Base-by-base conservation (phyloP, 2,888 invertebrate species). In the Epirrhoe tristata region DNA sequence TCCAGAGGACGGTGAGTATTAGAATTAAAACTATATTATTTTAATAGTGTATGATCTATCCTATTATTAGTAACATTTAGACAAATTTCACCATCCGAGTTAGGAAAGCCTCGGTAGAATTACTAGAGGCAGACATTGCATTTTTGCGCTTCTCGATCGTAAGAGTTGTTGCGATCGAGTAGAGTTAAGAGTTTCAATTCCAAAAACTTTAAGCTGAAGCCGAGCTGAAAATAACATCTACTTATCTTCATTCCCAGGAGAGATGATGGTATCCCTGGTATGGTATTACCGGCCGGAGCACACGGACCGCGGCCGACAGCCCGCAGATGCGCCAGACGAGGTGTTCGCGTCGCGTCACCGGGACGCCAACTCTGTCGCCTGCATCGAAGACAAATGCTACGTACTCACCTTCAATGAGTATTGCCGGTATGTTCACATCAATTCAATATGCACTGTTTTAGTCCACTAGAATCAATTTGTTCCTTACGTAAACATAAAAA, bases 281-380 rank as follows among this genome's bases (percentile, higher is more conserved):
- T 99, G 99, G 99, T 99, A 98, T 94, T 99, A 99, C 93, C 96
- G 99, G 80, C 99, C 99, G 0, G 99, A 99, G 91, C 99, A 99
- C 91, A 98, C 98, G 14, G 98, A 98, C 82, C 96, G 96, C 81
- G 98, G 98, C 31, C 95, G 97, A 36, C 95, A 96, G 81, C 94
- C 96, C 14, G 95, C 94, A 58, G 98, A 98, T 87, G 96, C 97
- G 83, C 95, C 96, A 10, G 98, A 98, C 85, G 99, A 99, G 90
- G 97, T 99, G 67, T 99, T 98, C 91, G 99, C 99, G 53, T 99
- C 98, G 24, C 96, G 98, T 67, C 99, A 99, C 90, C 96, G 98
- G 70, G 99, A 99, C 93, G 97, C 97, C 74, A 98, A 98, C 91
- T 98, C 98, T 80, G 99, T 99, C 66, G 99, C 99, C 66, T 99